Conservation (phyloP, 2,888 invertebrate genomes). For the Zygogramma bicolorata region DNA sequence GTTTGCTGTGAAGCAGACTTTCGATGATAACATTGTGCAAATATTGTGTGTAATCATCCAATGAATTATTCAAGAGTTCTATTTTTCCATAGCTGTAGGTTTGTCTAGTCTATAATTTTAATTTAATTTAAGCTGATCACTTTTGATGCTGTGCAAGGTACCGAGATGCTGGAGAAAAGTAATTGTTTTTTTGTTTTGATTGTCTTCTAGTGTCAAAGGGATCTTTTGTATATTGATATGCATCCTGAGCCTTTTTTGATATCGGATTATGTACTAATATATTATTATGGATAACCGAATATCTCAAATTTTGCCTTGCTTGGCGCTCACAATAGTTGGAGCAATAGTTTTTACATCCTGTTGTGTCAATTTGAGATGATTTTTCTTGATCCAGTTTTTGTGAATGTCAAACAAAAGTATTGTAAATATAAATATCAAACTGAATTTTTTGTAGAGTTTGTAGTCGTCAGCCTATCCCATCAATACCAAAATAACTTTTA, state of each 20-base stretch:
- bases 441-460: background rate
- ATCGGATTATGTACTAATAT: background rate
- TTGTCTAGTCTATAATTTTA: slow-evolving; percentile 50
- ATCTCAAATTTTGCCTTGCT: background rate
- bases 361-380: background rate
- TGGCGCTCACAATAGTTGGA: background rate
- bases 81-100: slow-evolving; percentile 40
- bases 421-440: background rate
- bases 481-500: background rate
- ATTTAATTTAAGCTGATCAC: slow-evolving; percentile 34
- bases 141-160: slow-evolving; percentile 26
- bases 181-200: background rate
- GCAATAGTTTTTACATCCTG: background rate
- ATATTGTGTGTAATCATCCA: slow-evolving; percentile 30
- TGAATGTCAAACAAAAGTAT: background rate
- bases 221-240: background rate
- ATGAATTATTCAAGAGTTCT: slow-evolving; percentile 27
- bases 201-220: too few relatives aligned
- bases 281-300: background rate
- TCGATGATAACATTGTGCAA: background rate
- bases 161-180: slow-evolving; percentile 41
- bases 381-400: background rate
- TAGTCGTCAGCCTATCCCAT: background rate
- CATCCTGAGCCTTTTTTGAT: background rate
- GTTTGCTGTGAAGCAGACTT: background rate